Conservation (phyloP, 2,113 vertebrate species). For the Brienomyrus brachyistius region DNA sequence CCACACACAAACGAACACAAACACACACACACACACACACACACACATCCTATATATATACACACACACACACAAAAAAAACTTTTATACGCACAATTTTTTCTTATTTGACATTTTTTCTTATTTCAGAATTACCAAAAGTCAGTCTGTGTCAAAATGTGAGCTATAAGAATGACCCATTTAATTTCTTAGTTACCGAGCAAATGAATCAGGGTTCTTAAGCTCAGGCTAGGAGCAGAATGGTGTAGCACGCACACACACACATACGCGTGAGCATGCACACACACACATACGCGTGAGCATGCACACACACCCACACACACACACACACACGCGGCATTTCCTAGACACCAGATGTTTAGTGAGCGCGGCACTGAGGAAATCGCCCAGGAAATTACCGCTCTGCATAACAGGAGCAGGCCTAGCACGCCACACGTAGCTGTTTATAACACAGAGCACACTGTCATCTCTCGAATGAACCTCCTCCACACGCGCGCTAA, state of each 20-base stretch:
- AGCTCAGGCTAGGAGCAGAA: background rate
- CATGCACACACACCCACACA: background rate
- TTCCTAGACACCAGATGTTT: background rate
- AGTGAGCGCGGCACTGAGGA: background rate
- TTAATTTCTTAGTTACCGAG: no score
- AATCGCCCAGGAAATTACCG: constrained; percentile 2
- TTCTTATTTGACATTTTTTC: no score
- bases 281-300: background rate
- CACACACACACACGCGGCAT: background rate
- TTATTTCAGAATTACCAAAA: no score
- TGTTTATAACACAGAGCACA: background rate
- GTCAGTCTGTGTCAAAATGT: no score
- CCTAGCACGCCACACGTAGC: background rate
- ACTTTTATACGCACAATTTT: no score
- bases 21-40: no score
- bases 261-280: background rate
- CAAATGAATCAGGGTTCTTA: no score
- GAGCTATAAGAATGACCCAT: no score
- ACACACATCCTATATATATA: no score
- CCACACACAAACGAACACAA: no score
- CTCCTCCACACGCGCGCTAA: background rate
- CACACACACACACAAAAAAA: no score
- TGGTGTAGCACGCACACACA: background rate
- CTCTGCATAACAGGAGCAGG: background rate
- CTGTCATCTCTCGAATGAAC: background rate